These are phyloP conservation scores for Ageneiosus marmoratus DNA, from an alignment of 2,113 vertebrate species.

Conservation along the genomic window DNA sequence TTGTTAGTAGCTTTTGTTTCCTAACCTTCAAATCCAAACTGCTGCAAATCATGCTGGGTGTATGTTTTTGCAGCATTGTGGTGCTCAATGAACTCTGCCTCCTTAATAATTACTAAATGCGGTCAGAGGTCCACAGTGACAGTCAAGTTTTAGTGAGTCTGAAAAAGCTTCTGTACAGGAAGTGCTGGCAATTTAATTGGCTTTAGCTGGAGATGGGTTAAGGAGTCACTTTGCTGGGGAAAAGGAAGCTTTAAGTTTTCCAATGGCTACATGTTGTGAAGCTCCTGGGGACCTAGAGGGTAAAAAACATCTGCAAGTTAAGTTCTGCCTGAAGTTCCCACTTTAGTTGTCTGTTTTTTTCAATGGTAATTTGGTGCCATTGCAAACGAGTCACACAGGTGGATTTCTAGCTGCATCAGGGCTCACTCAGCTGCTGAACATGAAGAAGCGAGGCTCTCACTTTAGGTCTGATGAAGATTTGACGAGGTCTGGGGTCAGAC, in stretches of 20 bases:
- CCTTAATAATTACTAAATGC: slow-evolving; percentile 73
- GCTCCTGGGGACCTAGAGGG: slow-evolving; percentile 48
- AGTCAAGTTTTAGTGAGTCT: slow-evolving; percentile 59
- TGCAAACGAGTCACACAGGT: slow-evolving; percentile 29
- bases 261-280: slow-evolving; percentile 63
- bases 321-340: slow-evolving; percentile 60
- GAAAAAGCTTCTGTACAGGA: slow-evolving; percentile 58
- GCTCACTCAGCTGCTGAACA: slow-evolving; percentile 16
- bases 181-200: slow-evolving; percentile 71
- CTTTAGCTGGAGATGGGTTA: slow-evolving; percentile 69
- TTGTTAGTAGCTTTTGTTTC: slow-evolving; percentile 48
- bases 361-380: slow-evolving; percentile 36
- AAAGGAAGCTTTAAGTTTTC: slow-evolving; percentile 68
- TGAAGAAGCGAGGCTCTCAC: slow-evolving; percentile 36
- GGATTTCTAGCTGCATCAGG: slow-evolving; percentile 19
- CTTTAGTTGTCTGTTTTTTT: slow-evolving; percentile 51
- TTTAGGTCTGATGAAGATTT: slow-evolving; percentile 50
- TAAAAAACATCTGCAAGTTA: slow-evolving; percentile 62
- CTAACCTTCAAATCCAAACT: slow-evolving; percentile 48
- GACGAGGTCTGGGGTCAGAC: slow-evolving; percentile 45
- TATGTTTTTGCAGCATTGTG: slow-evolving; percentile 48
- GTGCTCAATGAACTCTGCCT: slow-evolving; percentile 68
- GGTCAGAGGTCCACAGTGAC: slow-evolving; percentile 60
- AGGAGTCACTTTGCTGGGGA: slow-evolving; percentile 63
- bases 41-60: slow-evolving; percentile 23